These are phyloP conservation scores for Brachionus rotundiformis DNA, from an alignment of 1,140 invertebrate species.

Conservation along the genomic window DNA sequence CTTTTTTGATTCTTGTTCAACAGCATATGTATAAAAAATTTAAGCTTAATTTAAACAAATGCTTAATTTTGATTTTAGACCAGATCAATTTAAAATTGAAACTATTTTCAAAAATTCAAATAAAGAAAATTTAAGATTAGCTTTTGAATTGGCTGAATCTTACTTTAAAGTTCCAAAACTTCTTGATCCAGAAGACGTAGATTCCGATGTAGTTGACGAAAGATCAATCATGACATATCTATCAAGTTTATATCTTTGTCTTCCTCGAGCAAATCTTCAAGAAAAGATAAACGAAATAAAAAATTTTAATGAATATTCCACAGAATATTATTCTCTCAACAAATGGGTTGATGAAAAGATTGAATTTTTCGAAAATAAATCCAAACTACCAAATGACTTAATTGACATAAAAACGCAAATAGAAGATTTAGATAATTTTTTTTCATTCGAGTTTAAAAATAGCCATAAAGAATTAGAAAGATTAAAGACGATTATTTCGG, in stretches of 20 bases:
- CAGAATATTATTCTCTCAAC: not conserved
- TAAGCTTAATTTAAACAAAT: not conserved
- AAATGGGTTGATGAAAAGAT: constrained; percentile 26
- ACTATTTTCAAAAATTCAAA: constrained; percentile 71
- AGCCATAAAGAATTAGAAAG: constrained; percentile 1
- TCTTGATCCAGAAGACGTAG: constrained; percentile 97
- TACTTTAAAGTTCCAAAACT: constrained; percentile 96
- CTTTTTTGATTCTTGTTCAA: constrained; percentile 96
- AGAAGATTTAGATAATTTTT: not conserved
- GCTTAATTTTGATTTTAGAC: not conserved
- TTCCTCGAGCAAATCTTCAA: constrained; percentile 66
- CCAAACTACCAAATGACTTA: not conserved
- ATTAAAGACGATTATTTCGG: not conserved
- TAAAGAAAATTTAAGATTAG: constrained; percentile 88
- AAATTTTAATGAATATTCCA: not conserved
- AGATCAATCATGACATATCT: constrained; percentile 99
- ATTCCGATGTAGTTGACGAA: constrained; percentile 96
- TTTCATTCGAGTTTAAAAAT: not conserved
- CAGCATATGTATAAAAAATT: constrained; percentile 84
- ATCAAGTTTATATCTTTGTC: constrained; percentile 95
- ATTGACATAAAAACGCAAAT: constrained; percentile 15
- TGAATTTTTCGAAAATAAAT: not conserved
- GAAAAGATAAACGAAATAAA: not conserved
- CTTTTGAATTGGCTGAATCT: constrained; percentile 91
- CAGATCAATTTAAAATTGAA: constrained; percentile 75